Conservation (phyloP, 2,797 vertebrate species). For the Lepidocolaptes lacrymiger region DNA sequence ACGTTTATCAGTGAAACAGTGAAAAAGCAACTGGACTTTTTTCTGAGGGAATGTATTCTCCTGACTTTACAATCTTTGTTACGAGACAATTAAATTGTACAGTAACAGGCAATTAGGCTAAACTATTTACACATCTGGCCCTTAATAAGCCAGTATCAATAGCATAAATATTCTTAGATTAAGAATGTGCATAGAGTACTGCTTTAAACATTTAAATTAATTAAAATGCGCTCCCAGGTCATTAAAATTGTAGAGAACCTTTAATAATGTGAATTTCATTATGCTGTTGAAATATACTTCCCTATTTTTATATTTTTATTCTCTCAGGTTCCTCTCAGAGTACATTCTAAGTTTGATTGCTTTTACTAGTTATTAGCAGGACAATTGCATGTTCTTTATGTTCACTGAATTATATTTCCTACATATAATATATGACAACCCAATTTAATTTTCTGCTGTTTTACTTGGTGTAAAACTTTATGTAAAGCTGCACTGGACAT, state of each 20-base stretch:
- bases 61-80: not conserved
- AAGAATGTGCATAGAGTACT: not conserved
- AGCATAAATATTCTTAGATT: not conserved
- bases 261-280: slow-evolving; percentile 8
- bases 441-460: not conserved
- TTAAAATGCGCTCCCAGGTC: not conserved
- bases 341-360: not conserved
- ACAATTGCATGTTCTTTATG: not conserved
- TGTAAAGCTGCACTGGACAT: not conserved
- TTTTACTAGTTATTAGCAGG: not conserved
- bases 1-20: not conserved
- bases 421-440: not conserved
- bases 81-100: not conserved
- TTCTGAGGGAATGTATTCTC: not conserved
- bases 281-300: not conserved
- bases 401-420: not conserved
- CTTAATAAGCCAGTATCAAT: slow-evolving; percentile 8
- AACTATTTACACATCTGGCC: not conserved
- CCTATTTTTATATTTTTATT: not conserved
- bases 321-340: not conserved
- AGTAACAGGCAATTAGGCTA: slow-evolving; percentile 11
- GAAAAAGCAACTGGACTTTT: not conserved
- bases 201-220: slow-evolving; percentile 40
- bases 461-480: not conserved
- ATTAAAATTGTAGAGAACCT: slow-evolving; percentile 6